Evolutionary conservation across 2,797 vertebrate genomes (phyloP), one percentile per base, ranked within the genome.

Genomic region (Acanthopagrus latus): DNA sequence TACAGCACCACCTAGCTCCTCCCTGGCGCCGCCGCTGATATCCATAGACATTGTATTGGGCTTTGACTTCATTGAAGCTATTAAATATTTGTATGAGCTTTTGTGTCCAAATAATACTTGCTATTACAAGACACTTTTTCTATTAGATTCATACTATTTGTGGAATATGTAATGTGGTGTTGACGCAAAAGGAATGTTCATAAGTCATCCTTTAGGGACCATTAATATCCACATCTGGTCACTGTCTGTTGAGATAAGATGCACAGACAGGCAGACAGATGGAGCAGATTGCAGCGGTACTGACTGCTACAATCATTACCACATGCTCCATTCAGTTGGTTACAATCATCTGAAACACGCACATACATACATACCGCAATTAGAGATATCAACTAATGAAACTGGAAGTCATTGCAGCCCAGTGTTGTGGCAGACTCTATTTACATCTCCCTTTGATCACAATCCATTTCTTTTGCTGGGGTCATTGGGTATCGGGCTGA

Each of bases 401-500:
- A 79, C 76, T 80, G 87, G 83, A 87, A 89, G 85, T 78, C 74
- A 67, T 81, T 67, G 56, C 38, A 59, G 71, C 48, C 44, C 56
- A 54, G 38, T 47, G 48, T 74, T 74, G 76, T 74, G 76, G 76
- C 71, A 52, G 41, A 71, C 64, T 60, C 23, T 74, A 56, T 78
- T 84, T 78, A 59, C 66, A 44, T 65, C 78, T 78, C 17, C n/a
- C 78, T 89, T 84, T 87, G 80, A 90, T 88, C 84, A 71, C 48
- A 47, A 83, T 65, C 60, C 69, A 57, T 66, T 67, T 74, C 74
- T 80, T 82, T 84, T 79, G 76, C n/a, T n/a, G n/a, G n/a, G n/a
- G n/a, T n/a, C n/a, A n/a, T n/a, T n/a, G n/a, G n/a, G n/a, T n/a
- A n/a, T n/a, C n/a, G n/a, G n/a, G n/a, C n/a, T n/a, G n/a, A n/a